Percentiles rank a stretch among this genome's conserved stretches.
phyloP scores from a whole-genome alignment of 2,888 invertebrate species.

The Stenodera caucasica region DNA sequence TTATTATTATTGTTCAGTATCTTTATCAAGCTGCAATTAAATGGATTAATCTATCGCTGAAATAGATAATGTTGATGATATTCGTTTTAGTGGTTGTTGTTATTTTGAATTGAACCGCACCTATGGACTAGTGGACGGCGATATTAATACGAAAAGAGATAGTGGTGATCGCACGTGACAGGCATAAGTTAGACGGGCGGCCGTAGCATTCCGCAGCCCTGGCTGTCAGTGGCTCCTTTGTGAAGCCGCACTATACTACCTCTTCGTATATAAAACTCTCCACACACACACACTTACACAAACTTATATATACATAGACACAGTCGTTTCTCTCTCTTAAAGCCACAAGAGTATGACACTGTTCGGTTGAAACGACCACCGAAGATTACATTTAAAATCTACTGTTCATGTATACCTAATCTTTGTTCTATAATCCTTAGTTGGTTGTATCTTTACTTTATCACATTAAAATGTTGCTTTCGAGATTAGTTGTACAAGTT shows the following conservation, averaged over 20 bases:
- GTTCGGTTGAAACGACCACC: slow-evolving; percentile 28
- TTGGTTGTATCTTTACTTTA: background rate
- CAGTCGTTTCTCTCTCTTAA: background rate
- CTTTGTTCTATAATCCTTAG: background rate
- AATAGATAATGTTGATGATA: background rate
- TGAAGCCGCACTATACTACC: slow-evolving; percentile 37
- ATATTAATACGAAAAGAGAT: slow-evolving; percentile 30
- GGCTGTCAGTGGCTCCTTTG: slow-evolving; percentile 50
- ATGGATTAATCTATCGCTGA: no score
- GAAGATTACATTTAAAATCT: background rate
- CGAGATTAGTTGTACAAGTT: slow-evolving; percentile 1
- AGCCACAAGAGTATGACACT: slow-evolving; percentile 23
- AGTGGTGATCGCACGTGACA: slow-evolving; percentile 53
- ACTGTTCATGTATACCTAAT: no score
- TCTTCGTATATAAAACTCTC: slow-evolving; percentile 5
- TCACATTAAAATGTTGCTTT: background rate
- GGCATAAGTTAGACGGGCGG: slow-evolving; percentile 53
- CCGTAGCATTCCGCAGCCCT: slow-evolving; percentile 49
- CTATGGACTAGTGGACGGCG: slow-evolving; percentile 41
- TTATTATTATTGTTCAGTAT: background rate
- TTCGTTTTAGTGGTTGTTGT: background rate
- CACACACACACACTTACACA: no score
- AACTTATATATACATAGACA: no score
- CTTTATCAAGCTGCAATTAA: no score
- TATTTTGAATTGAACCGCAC: slow-evolving; percentile 35